These are phyloP conservation scores for Oxygymnocypris stewartii DNA, from an alignment of 2,113 vertebrate species.

Conservation along the genomic window DNA sequence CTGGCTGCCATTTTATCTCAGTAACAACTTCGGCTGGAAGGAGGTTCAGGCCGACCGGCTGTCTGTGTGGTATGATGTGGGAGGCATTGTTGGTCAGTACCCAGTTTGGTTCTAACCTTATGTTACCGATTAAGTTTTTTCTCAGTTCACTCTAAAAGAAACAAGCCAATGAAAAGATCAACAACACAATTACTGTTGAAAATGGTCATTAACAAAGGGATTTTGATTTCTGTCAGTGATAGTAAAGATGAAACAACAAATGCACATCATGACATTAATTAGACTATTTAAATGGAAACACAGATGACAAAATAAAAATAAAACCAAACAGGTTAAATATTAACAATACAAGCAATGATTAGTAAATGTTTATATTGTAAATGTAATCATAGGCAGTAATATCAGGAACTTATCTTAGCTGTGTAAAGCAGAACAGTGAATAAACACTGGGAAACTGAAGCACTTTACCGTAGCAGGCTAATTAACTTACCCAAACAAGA, in stretches of 20 bases:
- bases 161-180: background rate
- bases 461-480: too few species aligned
- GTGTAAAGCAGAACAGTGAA: too few species aligned
- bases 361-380: too few species aligned
- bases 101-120: background rate
- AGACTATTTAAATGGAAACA: background rate
- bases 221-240: background rate
- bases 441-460: too few species aligned
- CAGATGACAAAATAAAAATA: background rate
- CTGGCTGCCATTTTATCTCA: constrained; percentile 97
- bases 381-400: too few species aligned
- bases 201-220: background rate
- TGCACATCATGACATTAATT: background rate
- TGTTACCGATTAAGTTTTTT: background rate
- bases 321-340: too few species aligned
- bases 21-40: constrained; percentile 90
- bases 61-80: constrained; percentile 96
- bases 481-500: too few species aligned
- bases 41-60: constrained; percentile 91
- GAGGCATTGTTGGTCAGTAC: constrained; percentile 88
- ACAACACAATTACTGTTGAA: background rate
- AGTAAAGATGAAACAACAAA: background rate
- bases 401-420: too few species aligned
- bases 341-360: too few species aligned
- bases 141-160: background rate